Base-by-base conservation (phyloP, 2,113 vertebrate genomes). In the Forbesichthys papilliferus region DNA sequence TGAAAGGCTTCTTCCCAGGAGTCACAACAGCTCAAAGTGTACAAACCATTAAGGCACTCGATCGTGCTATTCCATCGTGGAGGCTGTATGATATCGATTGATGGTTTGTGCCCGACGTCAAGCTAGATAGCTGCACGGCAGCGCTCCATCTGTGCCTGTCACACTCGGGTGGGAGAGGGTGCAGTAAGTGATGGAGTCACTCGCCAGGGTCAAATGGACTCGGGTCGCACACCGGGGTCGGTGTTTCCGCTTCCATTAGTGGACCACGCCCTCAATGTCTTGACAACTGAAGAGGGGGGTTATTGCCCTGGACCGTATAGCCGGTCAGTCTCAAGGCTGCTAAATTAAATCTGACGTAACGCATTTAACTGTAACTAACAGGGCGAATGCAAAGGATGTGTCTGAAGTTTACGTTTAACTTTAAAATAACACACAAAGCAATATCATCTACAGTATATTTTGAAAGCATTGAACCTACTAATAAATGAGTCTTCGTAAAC, bases 171-270 rank as follows among this genome's bases (percentile, higher is more conserved):
- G 20, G 52, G 42, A 64, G 48, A 79, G 53, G 34, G 55, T 33
- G 36, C 71, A 67, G 60, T 71, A 69, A 84, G 18, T 78, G 64
- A 75, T 77, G 34, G 66, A 64, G 63, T 27, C 27, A 48, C 48
- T 27, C 27, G 49, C 48, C 56, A 52, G 55, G 75, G 75, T 85
- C 82, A 76, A 81, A 66, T 51, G 52, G 73, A n/a, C 13, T 52
- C 0, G 58, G 67, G 84, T 79, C 66, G 18, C 20, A 49, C 13
- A 3, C 52, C 75, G 14, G 56, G 82, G 72, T 76, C 66, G 57
- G 8, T 1, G 14, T 0, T 12, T 74, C 70, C 27, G 11, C 64
- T 68, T 76, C 72, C 75, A 88, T 86, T 83, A 86, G 72, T 16
- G 68, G 27, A 74, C 58, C 52, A 16, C 12, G 33, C 75, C 63